Base-by-base conservation (phyloP, 2,797 vertebrate species). In the Buphagus erythrorhynchus region DNA sequence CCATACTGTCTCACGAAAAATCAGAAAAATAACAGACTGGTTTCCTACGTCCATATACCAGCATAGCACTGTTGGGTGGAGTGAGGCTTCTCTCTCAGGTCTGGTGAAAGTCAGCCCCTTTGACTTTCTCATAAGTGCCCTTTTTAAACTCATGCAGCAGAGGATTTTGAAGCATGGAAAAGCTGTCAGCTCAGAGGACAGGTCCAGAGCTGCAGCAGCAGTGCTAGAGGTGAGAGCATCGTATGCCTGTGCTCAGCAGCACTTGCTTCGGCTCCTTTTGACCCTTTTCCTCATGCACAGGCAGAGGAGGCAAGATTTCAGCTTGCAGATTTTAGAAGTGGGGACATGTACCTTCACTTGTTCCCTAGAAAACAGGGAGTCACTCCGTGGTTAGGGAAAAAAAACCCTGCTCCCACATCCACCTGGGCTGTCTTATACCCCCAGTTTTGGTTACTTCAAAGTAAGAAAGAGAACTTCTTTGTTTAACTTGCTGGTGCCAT, bases 391-490 rank as follows among this genome's bases (percentile, higher is more conserved):
- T 33, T 45, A n/a, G 18, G 35, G 16, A 4, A 42, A 48, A 12
- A 63, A 63, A 20, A 9, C 9, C 17, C 11, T 40, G 11, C 31
- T 93, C 26, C 38, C 1, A 2, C 16, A 35, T 19, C 25, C 6
- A 9, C 38, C 61, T 48, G 15, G 29, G 6, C 36, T 73, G 26
- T 49, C 54, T 84, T 31, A 72, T 3, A 46, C 2, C 2, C 17
- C 9, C 5, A 0, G 0, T 9, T 81, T 49, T 35, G 12, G 28
- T 51, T 38, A 18, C 46, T 33, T 42, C 0, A 0, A 76, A 72
- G 36, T 21, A 54, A 55, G 55, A 68, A 6, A 1, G 13, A 22
- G 19, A 63, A n/a, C 5, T 51, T 35, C 45, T 61, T 26, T 16
- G 13, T 58, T 54, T 80, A 66, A 78, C 19, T 61, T 45, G 25